Evolutionary conservation across 1,140 invertebrate species (phyloP), one percentile per base, ranked within the genome.

Genomic region (Zaprionus nigranus): DNA sequence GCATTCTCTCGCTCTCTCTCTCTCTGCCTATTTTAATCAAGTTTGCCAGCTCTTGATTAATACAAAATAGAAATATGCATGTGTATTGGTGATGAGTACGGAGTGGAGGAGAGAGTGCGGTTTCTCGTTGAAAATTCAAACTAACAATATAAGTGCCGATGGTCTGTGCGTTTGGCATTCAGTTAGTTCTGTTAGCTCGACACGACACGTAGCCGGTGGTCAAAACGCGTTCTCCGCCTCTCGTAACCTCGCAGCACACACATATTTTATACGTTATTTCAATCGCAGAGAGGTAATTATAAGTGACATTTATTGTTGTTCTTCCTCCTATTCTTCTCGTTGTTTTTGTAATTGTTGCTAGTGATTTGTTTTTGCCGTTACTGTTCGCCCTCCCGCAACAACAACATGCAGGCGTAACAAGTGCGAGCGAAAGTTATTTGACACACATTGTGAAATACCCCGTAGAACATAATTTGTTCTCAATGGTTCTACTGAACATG

Each of bases 201-300:
- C 34, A 46, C 83, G 62, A 46, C 40, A 34, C 30, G 30, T 24
- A 75, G 69, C 81, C 80, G 83, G 83, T 87, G 65, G 77, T 62
- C 30, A 57, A 54, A 40, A 4, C 30, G 63, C 59, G 46, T 36
- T n/a, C n/a, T n/a, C n/a, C n/a, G n/a, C n/a, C n/a, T n/a, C 38
- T 53, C 46, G 65, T 43, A 56, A 53, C 49, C 46, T 68, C 65
- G 70, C 58, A 64, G 63, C 38, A 75, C 59, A 49, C 40, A 40
- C n/a, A 58, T 66, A 57, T 72, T 81, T 56, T 49, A 69, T 68
- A 58, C 64, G 56, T 61, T 56, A 46, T 22, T 63, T 75, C 59
- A 58, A 56, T 63, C 68, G 61, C 53, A 49, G 69, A 86, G 82
- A 86, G 82, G 82, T 86, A 86, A 86, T 88, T 86, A 86, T 88